Base-by-base conservation (phyloP, 35 echinoderm and acorn worm species). In the Diadema setosum region DNA sequence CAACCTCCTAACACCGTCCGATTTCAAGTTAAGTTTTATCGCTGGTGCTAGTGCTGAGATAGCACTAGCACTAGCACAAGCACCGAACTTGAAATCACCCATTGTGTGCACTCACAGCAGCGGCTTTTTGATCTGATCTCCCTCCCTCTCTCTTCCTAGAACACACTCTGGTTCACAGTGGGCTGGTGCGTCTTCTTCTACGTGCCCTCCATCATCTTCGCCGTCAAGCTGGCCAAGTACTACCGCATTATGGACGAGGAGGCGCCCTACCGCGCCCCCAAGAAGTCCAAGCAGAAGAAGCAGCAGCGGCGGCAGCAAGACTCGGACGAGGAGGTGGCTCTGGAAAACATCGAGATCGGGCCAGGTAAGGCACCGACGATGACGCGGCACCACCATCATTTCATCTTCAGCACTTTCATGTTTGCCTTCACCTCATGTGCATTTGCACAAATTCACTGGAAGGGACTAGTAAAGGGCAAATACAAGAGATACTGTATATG, bases 121-220 rank as follows among this genome's bases (percentile, higher is more conserved):
- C 5, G 2, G 20, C 40, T 48, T 20, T 18, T 43, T 5, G 2
- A 27, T 39, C 25, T 55, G 3, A 83, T 81, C 35, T 69, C 42
- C 21, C 27, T 4, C 16, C 43, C 27, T 39, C 45, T 70, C 75
- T 80, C 74, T 14, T 80, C 39, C 16, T 83, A 97, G 94, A 97
- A 97, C 87, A 92, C 91, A 24, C 58, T 97, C 40, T 98, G 91
- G 95, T 91, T 98, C 83, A 94, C 91, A 18, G 49, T 91, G 7
- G 95, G 95, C 46, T 98, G 95, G 95, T 94, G 88, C 18, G 85
- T 91, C 42, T 91, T 94, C 87, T 98, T 98, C 87, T 85, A 85
- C 58, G 29, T 94, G 20, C 84, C 85, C 21, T 75, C 83, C 80
- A 98, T 94, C 57, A 91, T 98, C 45, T 58, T 94, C 37, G 58